Percentiles rank a stretch among this genome's conserved stretches.
phyloP scores from a whole-genome alignment of 2,113 vertebrate genomes.

The Atlantisia rogersi region DNA sequence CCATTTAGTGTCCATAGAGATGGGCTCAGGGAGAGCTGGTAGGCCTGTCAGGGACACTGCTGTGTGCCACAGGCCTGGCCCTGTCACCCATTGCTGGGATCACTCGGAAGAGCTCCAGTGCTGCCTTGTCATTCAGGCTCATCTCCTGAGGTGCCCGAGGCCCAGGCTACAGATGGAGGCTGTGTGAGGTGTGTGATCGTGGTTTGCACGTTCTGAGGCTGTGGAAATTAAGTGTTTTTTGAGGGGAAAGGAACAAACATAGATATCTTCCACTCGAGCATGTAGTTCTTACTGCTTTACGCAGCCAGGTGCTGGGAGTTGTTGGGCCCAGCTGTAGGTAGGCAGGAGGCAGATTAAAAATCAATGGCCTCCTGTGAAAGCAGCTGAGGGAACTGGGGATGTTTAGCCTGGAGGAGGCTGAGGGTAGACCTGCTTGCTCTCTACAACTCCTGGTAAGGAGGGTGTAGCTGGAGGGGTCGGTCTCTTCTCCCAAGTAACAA shows the following conservation, averaged over 20 bases:
- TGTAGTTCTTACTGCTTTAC: not conserved
- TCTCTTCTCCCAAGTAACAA: too few relatives aligned
- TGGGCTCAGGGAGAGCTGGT: not conserved
- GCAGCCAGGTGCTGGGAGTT: not conserved
- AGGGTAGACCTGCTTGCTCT: too few relatives aligned
- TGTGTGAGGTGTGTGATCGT: too few relatives aligned
- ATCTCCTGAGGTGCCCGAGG: not conserved
- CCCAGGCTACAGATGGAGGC: not conserved
- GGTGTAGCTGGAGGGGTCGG: too few relatives aligned
- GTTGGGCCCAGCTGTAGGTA: not conserved
- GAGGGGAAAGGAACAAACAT: not conserved
- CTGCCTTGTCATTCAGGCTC: not conserved
- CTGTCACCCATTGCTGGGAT: too few relatives aligned
- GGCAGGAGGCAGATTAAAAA: not conserved
- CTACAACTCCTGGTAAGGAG: too few relatives aligned
- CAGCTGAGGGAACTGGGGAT: too few relatives aligned
- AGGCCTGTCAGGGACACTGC: fast-evolving
- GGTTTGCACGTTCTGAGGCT: not conserved
- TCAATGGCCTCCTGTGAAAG: not conserved
- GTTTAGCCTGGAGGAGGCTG: too few relatives aligned
- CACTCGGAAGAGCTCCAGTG: not conserved
- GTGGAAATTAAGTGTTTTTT: not conserved
- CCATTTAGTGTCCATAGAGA: fast-evolving
- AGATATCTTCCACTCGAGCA: not conserved
- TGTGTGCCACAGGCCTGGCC: fast-evolving